A percentile compares a stretch with the other conserved stretches of the same genome.
Conservation (phyloP, 2,888 invertebrate species). For the Ochlodes sylvanus region DNA sequence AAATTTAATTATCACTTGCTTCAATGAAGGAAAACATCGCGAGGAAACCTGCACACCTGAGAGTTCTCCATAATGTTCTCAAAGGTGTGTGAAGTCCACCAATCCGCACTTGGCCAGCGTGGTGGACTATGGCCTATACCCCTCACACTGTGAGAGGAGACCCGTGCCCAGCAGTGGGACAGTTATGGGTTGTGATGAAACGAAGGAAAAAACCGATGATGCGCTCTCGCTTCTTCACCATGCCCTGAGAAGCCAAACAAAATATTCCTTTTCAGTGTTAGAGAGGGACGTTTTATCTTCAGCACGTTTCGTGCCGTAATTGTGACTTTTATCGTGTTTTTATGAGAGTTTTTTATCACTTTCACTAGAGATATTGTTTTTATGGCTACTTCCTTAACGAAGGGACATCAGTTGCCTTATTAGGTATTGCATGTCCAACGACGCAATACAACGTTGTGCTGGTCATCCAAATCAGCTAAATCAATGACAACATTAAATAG, state of each 20-base stretch:
- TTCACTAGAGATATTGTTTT: conserved; percentile 5
- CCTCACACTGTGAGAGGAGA: too few species aligned
- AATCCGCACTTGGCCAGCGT: too few species aligned
- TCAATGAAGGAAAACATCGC: too few species aligned
- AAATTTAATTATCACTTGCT: too few species aligned
- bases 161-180: too few species aligned
- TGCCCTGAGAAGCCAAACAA: not conserved
- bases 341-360: conserved; percentile 26
- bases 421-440: not conserved
- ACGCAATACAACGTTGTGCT: not conserved
- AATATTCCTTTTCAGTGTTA: not conserved
- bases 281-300: conserved; percentile 8
- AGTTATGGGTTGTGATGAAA: not conserved
- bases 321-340: conserved; percentile 20
- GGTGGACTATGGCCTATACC: too few species aligned
- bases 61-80: too few species aligned
- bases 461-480: too few species aligned
- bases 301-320: conserved; percentile 14
- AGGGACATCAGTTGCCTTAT: not conserved
- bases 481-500: too few species aligned
- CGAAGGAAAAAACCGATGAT: not conserved
- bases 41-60: too few species aligned
- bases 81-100: too few species aligned
- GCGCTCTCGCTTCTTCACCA: not conserved
- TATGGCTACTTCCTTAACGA: conserved; percentile 4